Percentiles rank a stretch among this genome's conserved stretches.
Evolutionary conservation across 2,113 vertebrate genomes (phyloP).

Genomic region (Mola mola): DNA sequence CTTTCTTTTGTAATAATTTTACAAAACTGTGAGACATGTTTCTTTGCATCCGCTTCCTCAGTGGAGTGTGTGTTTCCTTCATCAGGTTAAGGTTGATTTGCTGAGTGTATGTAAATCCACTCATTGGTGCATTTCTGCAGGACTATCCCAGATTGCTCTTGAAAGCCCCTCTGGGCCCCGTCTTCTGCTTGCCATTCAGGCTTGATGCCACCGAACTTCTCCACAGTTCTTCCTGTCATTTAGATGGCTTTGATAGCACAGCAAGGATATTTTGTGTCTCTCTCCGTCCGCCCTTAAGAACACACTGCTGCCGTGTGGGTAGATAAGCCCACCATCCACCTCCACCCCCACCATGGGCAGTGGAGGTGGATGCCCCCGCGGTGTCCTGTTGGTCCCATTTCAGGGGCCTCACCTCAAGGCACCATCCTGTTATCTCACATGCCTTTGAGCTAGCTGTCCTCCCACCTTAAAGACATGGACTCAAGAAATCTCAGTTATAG

Average conservation of each 20-base stretch:
- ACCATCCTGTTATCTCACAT: constrained; percentile 20
- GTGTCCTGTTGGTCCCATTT: constrained; percentile 13
- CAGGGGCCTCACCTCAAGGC: constrained; percentile 22
- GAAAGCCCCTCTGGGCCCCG: constrained; percentile 1
- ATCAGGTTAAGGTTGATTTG: constrained; percentile 53
- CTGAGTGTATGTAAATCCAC: constrained; percentile 26
- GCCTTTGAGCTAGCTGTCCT: constrained; percentile 2
- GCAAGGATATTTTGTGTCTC: constrained; percentile 4
- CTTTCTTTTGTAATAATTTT: too few relatives aligned
- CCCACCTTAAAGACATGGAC: not conserved
- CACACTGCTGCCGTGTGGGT: constrained; percentile 4
- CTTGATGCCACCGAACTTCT: constrained; percentile 3
- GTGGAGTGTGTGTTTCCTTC: constrained; percentile 1
- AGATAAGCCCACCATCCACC: too few relatives aligned
- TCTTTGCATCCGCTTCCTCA: too few relatives aligned
- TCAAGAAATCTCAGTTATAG: not conserved
- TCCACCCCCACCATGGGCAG: too few relatives aligned
- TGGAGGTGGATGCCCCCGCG: constrained; percentile 25
- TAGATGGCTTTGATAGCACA: constrained; percentile 12
- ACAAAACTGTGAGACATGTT: too few relatives aligned
- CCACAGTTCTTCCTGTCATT: constrained; percentile 14
- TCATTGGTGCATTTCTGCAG: constrained; percentile 10
- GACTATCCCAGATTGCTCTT: not conserved
- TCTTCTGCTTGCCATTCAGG: not conserved
- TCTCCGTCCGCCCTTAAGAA: constrained; percentile 13